Evolutionary conservation across 2,888 invertebrate genomes (phyloP), one percentile per base, ranked within the genome.

Genomic region (Brachypterus glaber): DNA sequence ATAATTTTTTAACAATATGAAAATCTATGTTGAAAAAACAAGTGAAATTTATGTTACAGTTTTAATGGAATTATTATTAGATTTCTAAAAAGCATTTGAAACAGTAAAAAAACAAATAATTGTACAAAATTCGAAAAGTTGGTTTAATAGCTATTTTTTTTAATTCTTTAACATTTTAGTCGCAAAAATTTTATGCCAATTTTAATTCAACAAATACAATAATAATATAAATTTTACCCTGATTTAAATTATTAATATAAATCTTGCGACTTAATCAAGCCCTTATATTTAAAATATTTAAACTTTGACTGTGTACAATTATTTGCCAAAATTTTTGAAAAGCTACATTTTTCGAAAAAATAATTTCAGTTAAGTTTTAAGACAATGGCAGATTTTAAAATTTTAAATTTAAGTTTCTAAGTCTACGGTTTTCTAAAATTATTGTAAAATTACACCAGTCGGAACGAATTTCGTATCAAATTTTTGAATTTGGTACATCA

Each of bases 181-280:
- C 12, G 8, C 13, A 17, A 18, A 17, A 35, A 13, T 15, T 7
- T 14, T 29, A 12, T 34, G 13, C 8, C 13, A 9, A 21, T n/a
- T 16, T 21, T 7, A 46, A 37, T 43, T 45, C 41, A 52, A 54
- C 53, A 51, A 51, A 50, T 53, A 42, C 41, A 51, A 52, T 51
- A 56, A 51, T 50, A 49, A 51, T 54, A 53, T 47, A 53, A 54
- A 53, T 52, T 53, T 59, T 61, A 61, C 61, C 60, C 61, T 62
- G 60, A 58, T 60, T 52, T 43, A 61, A 62, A 61, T 62, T 61
- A 62, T 60, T 60, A n/a, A 60, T 54, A 54, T 49, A 53, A 55
- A 50, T n/a, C 44, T 48, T 49, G 49, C 49, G 52, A 52, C 51
- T 46, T 35, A 33, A 45, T 42, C 48, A 44, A 37, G 42, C 39